Conservation (phyloP, 1,140 invertebrate species). For the Phymorhynchus buccinoides region DNA sequence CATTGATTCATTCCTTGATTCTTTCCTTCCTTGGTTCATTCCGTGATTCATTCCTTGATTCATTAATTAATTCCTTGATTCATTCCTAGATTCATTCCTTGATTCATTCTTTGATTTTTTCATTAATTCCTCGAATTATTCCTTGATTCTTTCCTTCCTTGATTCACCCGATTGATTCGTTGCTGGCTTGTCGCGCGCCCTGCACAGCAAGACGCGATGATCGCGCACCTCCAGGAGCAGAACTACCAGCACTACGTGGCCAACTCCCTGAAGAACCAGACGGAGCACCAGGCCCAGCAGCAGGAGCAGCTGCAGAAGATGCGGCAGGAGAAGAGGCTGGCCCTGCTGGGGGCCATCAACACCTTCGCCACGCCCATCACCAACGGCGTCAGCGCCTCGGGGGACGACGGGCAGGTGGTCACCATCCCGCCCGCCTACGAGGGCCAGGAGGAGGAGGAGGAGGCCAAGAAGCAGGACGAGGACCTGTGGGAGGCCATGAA, state of each 20-base stretch:
- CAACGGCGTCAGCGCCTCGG: slow-evolving; percentile 5
- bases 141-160: too few relatives aligned
- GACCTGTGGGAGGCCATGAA: too few relatives aligned
- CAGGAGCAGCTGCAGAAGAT: slow-evolving; percentile 42
- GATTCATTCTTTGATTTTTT: too few relatives aligned
- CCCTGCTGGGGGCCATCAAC: slow-evolving; percentile 18
- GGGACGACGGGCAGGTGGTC: too few relatives aligned
- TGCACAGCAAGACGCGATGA: slow-evolving; percentile 90
- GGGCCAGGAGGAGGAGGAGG: not conserved
- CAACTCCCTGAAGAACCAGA: slow-evolving; percentile 80
- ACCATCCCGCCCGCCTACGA: not conserved
- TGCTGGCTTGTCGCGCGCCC: too few relatives aligned
- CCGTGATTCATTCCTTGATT: too few relatives aligned
- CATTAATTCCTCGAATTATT: too few relatives aligned
- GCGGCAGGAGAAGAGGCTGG: slow-evolving; percentile 30
- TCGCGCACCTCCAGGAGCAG: slow-evolving; percentile 94
- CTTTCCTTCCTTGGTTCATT: too few relatives aligned
- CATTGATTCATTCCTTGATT: too few relatives aligned
- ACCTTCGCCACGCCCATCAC: slow-evolving; percentile 18
- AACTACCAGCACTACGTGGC: slow-evolving; percentile 99
- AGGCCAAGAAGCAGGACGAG: not conserved
- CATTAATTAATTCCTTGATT: too few relatives aligned
- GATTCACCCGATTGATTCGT: too few relatives aligned
- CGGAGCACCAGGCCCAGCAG: slow-evolving; percentile 71
- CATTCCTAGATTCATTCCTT: too few relatives aligned